Conservation (phyloP, 1,140 invertebrate genomes). For the Papilio aristodemus region DNA sequence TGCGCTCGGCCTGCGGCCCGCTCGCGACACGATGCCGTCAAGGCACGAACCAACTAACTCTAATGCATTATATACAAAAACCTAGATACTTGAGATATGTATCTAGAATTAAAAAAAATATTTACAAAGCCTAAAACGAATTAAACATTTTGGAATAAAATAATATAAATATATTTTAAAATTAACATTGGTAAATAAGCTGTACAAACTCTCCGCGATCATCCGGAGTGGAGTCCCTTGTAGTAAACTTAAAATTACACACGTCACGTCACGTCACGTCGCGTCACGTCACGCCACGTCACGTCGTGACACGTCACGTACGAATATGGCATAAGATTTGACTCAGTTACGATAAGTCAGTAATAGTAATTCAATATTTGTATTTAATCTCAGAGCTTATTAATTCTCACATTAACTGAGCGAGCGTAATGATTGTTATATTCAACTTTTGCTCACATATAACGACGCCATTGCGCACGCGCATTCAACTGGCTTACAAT, state of each 20-base stretch:
- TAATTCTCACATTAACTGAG: not conserved
- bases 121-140: slow-evolving; percentile 45
- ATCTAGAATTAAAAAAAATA: slow-evolving; percentile 40
- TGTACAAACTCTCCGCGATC: slow-evolving; percentile 27
- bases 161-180: slow-evolving; percentile 55
- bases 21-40: slow-evolving; percentile 9
- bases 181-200: slow-evolving; percentile 35
- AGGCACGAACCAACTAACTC: slow-evolving; percentile 1
- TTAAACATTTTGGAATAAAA: slow-evolving; percentile 55
- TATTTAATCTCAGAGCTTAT: not conserved
- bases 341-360: not conserved
- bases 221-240: slow-evolving; percentile 10
- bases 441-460: no score
- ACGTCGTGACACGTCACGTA: not conserved
- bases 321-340: not conserved
- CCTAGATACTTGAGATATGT: not conserved
- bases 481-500: no score
- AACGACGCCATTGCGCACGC: no score
- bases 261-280: no score
- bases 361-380: not conserved
- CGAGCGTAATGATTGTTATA: no score
- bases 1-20: no score
- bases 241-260: slow-evolving; percentile 20
- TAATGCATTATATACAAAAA: slow-evolving; percentile 31
- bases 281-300: no score